These are phyloP conservation scores for Hoplodrina blanda DNA, from an alignment of 2,888 invertebrate species.

Conservation along the genomic window DNA sequence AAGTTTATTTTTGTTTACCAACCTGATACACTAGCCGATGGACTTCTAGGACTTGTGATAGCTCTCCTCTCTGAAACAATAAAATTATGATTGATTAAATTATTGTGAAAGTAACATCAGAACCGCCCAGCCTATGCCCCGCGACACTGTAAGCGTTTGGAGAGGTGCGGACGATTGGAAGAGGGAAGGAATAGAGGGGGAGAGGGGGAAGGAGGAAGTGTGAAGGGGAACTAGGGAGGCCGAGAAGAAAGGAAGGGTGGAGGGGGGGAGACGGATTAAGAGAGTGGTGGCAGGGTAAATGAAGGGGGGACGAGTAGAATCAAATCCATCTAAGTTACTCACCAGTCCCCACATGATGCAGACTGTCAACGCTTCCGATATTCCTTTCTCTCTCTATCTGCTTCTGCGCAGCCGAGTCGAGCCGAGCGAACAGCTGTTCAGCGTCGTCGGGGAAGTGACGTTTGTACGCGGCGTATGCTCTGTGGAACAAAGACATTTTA, in stretches of 20 bases:
- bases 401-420: slow-evolving; percentile 94
- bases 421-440: slow-evolving; percentile 94
- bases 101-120: too few species aligned
- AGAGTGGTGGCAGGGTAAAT: too few species aligned
- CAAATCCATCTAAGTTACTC: not conserved
- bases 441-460: slow-evolving; percentile 97
- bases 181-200: too few species aligned
- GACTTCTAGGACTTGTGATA: slow-evolving; percentile 86
- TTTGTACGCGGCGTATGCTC: slow-evolving; percentile 97
- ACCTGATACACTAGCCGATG: slow-evolving; percentile 89
- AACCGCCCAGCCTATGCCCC: too few species aligned
- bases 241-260: too few species aligned
- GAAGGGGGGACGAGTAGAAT: too few species aligned
- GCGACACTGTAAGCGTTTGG: too few species aligned
- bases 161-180: too few species aligned
- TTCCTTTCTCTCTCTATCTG: slow-evolving; percentile 90
- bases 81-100: not conserved
- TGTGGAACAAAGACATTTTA: slow-evolving; percentile 69
- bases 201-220: too few species aligned
- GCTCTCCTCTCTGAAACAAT: slow-evolving; percentile 83
- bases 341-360: slow-evolving; percentile 85
- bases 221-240: too few species aligned
- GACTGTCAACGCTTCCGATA: slow-evolving; percentile 82
- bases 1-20: slow-evolving; percentile 28
- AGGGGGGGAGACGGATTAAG: too few species aligned